Evolutionary conservation across 2,113 vertebrate species (phyloP).

Genomic region (Odobenus rosmarus): DNA sequence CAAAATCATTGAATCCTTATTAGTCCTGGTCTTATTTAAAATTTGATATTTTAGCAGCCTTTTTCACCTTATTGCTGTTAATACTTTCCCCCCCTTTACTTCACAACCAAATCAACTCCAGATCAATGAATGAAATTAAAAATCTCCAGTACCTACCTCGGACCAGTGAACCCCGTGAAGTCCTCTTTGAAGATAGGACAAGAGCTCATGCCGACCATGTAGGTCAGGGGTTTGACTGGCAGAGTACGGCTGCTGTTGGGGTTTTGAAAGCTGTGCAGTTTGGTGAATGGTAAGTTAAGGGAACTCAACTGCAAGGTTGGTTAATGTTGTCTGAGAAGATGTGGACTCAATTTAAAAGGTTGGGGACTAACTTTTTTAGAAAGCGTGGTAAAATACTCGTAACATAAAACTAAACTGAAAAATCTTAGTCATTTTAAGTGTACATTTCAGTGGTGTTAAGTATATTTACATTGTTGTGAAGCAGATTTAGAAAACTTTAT

Average conservation of each 20-base stretch:
- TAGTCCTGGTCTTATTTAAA: neutral
- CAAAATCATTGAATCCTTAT: neutral
- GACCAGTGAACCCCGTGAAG: slow-evolving; percentile 96
- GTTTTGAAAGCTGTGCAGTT: slow-evolving; percentile 98
- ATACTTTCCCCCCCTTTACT: slow-evolving; percentile 49
- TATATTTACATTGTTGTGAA: slow-evolving; percentile 22
- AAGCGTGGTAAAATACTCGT: neutral
- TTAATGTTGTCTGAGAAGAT: slow-evolving; percentile 45
- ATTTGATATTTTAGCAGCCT: slow-evolving; percentile 7
- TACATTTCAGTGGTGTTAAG: neutral
- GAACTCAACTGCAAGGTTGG: neutral
- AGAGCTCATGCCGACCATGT: slow-evolving; percentile 97
- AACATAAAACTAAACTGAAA: neutral
- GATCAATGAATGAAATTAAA: slow-evolving; percentile 99
- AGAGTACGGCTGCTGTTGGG: slow-evolving; percentile 97
- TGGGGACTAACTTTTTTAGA: neutral
- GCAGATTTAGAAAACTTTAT: slow-evolving; percentile 9
- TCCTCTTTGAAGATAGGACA: slow-evolving; percentile 97
- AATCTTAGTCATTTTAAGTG: neutral
- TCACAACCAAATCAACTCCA: slow-evolving; percentile 77
- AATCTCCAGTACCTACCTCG: slow-evolving; percentile 98
- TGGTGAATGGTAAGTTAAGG: slow-evolving; percentile 92
- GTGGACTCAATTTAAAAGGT: slow-evolving; percentile 1
- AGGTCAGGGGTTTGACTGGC: slow-evolving; percentile 99
- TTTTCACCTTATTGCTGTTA: slow-evolving; percentile 27